phyloP scores from a whole-genome alignment of 2,888 invertebrate species.

The Orgyia antiqua region DNA sequence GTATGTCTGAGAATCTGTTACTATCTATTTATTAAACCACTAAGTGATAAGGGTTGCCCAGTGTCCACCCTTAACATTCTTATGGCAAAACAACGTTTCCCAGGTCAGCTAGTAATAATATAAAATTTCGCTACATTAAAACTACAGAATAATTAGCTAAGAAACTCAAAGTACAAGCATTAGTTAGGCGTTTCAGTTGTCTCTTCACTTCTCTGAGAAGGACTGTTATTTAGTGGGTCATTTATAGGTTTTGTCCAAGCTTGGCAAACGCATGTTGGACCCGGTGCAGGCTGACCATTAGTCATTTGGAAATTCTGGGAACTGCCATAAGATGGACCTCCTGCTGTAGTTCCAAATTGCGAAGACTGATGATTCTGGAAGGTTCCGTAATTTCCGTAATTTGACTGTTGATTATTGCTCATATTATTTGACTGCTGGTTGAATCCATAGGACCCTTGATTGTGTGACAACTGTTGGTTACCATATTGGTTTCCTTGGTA shows the following conservation, averaged over 20 bases:
- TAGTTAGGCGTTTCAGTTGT: constrained; percentile 11
- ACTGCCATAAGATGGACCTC: constrained; percentile 14
- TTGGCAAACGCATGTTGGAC: constrained; percentile 63
- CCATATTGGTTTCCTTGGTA: constrained; percentile 17
- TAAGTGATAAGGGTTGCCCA: too few species aligned
- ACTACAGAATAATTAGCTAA: too few species aligned
- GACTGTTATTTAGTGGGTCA: constrained; percentile 13
- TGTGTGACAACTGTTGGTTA: constrained; percentile 10
- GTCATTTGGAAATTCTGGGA: constrained; percentile 39
- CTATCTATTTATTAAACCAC: too few species aligned
- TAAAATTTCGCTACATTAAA: too few species aligned
- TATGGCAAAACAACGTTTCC: too few species aligned
- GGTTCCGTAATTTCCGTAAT: constrained; percentile 8
- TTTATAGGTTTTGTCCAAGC: constrained; percentile 57
- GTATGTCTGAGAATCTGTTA: too few species aligned
- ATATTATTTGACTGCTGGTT: constrained; percentile 8
- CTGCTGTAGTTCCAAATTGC: constrained; percentile 11
- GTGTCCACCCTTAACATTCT: too few species aligned
- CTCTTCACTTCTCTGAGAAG: constrained; percentile 31
- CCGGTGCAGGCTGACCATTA: constrained; percentile 37
- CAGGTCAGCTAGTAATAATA: too few species aligned
- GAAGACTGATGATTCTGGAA: constrained; percentile 16
- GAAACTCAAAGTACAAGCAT: too few species aligned
- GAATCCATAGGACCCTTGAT: constrained; percentile 15
- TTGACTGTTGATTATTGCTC: constrained; percentile 2